phyloP scores from a whole-genome alignment of 1,140 invertebrate genomes.

The Pseudomyrmex dendroicus region DNA sequence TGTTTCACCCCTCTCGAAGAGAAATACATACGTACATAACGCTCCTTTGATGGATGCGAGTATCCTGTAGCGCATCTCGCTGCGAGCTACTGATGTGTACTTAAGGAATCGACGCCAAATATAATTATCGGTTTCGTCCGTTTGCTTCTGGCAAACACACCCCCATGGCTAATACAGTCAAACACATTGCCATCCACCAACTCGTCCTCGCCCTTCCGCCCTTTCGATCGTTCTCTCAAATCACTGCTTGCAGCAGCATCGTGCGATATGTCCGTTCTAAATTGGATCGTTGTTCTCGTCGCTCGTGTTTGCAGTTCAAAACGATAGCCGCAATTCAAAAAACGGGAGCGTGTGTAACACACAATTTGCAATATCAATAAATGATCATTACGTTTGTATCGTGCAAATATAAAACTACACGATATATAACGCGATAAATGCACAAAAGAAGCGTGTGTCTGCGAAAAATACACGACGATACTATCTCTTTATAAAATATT shows the following conservation, averaged over 20 bases:
- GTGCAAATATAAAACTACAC: too few relatives aligned
- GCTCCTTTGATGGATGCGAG: conserved; percentile 72
- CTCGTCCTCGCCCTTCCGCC: neutral
- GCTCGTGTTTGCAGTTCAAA: conserved; percentile 46
- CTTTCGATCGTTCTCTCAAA: conserved; percentile 24
- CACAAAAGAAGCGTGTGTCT: too few relatives aligned
- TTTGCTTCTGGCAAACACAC: conserved; percentile 79
- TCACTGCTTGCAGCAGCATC: conserved; percentile 18
- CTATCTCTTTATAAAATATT: too few relatives aligned
- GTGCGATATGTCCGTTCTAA: conserved; percentile 41
- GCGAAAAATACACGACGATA: too few relatives aligned
- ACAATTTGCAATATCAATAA: conserved; percentile 15
- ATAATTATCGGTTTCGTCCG: conserved; percentile 82
- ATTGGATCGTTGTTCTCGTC: conserved; percentile 43
- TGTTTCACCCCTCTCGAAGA: conserved; percentile 50
- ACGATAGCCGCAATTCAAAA: conserved; percentile 5
- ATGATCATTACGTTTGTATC: neutral
- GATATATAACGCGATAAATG: neutral
- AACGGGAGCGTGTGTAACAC: neutral
- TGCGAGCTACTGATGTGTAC: conserved; percentile 71
- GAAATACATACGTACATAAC: conserved; percentile 64
- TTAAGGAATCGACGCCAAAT: conserved; percentile 82
- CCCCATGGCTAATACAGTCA: conserved; percentile 74
- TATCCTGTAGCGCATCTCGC: conserved; percentile 67
- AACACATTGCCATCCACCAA: conserved; percentile 61